These are phyloP conservation scores for Nephrocerus scutellatus DNA, from an alignment of 2,888 invertebrate genomes.

Conservation along the genomic window DNA sequence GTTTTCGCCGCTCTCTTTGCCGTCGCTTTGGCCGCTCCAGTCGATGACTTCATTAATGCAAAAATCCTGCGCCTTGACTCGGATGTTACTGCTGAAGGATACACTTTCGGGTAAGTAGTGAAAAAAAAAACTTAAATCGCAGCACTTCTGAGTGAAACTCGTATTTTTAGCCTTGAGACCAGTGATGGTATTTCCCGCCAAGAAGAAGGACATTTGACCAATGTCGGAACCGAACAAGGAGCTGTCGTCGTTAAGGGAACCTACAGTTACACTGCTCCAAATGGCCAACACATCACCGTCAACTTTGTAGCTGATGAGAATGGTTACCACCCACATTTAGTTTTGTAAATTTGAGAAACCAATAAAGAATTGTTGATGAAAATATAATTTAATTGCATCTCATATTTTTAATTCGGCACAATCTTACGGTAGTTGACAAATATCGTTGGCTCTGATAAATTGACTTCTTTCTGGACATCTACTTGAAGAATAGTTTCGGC, in stretches of 20 bases:
- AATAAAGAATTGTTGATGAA: no score
- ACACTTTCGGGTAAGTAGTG: conserved; percentile 54
- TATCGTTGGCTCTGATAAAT: no score
- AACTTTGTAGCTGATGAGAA: conserved; percentile 52
- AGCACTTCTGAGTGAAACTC: no score
- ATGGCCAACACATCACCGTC: conserved; percentile 49
- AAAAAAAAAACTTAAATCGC: no score
- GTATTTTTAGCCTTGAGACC: conserved; percentile 44
- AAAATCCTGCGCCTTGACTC: conserved; percentile 41
- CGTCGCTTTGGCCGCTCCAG: conserved; percentile 24
- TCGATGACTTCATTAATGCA: conserved; percentile 25
- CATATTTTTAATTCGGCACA: no score
- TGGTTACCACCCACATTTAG: conserved; percentile 54
- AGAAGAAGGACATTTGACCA: conserved; percentile 45
- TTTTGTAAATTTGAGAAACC: no score
- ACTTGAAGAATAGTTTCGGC: no score
- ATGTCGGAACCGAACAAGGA: conserved; percentile 34
- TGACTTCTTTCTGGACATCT: no score
- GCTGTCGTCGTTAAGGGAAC: conserved; percentile 56
- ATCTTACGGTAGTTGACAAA: no score
- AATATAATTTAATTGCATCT: no score
- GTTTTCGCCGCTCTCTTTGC: conserved; percentile 23
- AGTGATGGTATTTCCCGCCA: conserved; percentile 48
- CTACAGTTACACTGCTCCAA: conserved; percentile 53
- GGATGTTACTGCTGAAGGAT: conserved; percentile 55